A percentile compares a stretch with the other conserved stretches of the same genome.
phyloP scores from a whole-genome alignment of 2,797 vertebrate species.

The Syngnathus rostellatus region DNA sequence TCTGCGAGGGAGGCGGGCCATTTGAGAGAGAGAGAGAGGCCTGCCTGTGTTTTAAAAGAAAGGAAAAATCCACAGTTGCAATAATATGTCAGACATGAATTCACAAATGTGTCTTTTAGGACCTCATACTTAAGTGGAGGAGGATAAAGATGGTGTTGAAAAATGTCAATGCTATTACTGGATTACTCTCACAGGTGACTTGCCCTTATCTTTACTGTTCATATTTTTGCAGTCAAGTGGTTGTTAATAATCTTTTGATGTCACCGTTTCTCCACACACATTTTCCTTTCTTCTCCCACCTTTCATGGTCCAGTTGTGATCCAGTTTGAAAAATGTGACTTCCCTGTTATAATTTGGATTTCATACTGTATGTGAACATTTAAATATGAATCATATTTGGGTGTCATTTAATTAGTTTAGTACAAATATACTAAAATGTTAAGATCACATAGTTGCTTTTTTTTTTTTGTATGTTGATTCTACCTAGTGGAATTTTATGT shows the following conservation, averaged over 20 bases:
- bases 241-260: neutral
- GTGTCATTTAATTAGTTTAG: too few species aligned
- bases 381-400: too few species aligned
- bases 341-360: neutral
- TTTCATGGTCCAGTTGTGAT: neutral
- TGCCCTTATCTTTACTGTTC: slow-evolving; percentile 35
- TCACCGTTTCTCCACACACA: neutral
- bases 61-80: slow-evolving; percentile 7
- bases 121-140: slow-evolving; percentile 32
- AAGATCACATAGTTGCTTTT: too few species aligned
- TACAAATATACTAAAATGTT: too few species aligned
- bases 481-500: too few species aligned
- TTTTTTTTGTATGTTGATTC: too few species aligned
- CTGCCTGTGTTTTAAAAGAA: slow-evolving; percentile 8
- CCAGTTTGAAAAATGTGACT: neutral
- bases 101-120: slow-evolving; percentile 8
- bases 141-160: slow-evolving; percentile 39
- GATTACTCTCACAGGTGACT: slow-evolving; percentile 33
- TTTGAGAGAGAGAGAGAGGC: slow-evolving; percentile 9
- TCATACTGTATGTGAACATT: too few species aligned
- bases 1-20: slow-evolving; percentile 22
- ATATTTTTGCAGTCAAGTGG: slow-evolving; percentile 8
- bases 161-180: slow-evolving; percentile 65
- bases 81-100: slow-evolving; percentile 22
- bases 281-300: neutral